Evolutionary conservation across 2,888 invertebrate species (phyloP).

Genomic region (Entomobrya proxima): DNA sequence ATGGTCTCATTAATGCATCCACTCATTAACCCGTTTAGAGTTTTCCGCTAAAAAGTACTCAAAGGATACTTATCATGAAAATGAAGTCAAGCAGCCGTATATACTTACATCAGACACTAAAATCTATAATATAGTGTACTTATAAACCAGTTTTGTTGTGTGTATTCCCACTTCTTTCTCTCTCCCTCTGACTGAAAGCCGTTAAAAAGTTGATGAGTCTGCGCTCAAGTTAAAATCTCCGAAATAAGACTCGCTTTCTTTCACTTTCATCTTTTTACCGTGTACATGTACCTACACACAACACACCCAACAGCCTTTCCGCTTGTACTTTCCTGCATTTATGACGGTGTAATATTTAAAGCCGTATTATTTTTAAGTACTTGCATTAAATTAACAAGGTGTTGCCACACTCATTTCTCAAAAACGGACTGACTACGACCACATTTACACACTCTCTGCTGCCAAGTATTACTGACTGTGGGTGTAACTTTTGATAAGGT

Average conservation of each 20-base stretch:
- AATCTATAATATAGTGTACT: no score
- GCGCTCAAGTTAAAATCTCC: not conserved
- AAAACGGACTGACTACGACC: no score
- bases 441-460: no score
- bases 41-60: not conserved
- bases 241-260: not conserved
- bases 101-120: no score
- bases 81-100: no score
- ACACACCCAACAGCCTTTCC: not conserved
- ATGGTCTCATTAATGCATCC: not conserved
- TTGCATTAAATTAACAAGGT: not conserved
- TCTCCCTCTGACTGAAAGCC: not conserved
- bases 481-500: not conserved
- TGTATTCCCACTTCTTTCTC: not conserved
- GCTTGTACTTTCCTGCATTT: not conserved
- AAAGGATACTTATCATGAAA: not conserved
- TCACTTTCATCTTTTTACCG: not conserved
- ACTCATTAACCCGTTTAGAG: slow-evolving; percentile 32
- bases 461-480: no score
- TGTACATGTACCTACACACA: not conserved
- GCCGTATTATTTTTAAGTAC: not conserved
- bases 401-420: not conserved
- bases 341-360: not conserved
- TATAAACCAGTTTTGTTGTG: not conserved
- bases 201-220: slow-evolving; percentile 4